Evolutionary conservation across 2,888 invertebrate genomes (phyloP).

Genomic region (Tetropium fuscum): DNA sequence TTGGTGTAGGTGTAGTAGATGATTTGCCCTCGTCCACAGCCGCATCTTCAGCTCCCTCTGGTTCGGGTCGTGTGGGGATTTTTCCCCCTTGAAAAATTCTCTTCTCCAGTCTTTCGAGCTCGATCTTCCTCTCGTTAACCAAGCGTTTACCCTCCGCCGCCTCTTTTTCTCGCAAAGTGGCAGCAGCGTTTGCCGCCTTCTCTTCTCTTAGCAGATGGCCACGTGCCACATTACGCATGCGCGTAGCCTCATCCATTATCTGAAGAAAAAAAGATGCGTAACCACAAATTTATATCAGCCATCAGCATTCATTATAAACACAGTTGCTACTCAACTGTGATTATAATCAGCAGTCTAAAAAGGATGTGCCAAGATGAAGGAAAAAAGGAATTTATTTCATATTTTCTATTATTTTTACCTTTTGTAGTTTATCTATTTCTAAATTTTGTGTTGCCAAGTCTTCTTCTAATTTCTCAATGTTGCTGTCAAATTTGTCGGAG

Average conservation of each 20-base stretch:
- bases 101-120: constrained; percentile 82
- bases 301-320: no score
- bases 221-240: constrained; percentile 77
- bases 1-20: constrained; percentile 45
- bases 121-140: constrained; percentile 78
- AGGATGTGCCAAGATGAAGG: no score
- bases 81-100: constrained; percentile 77
- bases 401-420: constrained; percentile 46
- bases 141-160: constrained; percentile 75
- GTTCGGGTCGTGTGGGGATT: constrained; percentile 58
- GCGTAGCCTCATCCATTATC: constrained; percentile 80
- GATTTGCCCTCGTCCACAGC: constrained; percentile 63
- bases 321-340: no score
- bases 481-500: constrained; percentile 80
- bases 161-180: constrained; percentile 75
- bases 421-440: constrained; percentile 81
- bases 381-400: neutral
- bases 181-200: constrained; percentile 75
- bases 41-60: constrained; percentile 56
- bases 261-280: constrained; percentile 54
- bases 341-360: no score
- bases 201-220: constrained; percentile 78
- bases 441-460: constrained; percentile 75
- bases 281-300: no score
- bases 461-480: constrained; percentile 76